These are phyloP conservation scores for Liopterus haemorrhoidalis DNA, from an alignment of 2,888 invertebrate species.

Conservation along the genomic window DNA sequence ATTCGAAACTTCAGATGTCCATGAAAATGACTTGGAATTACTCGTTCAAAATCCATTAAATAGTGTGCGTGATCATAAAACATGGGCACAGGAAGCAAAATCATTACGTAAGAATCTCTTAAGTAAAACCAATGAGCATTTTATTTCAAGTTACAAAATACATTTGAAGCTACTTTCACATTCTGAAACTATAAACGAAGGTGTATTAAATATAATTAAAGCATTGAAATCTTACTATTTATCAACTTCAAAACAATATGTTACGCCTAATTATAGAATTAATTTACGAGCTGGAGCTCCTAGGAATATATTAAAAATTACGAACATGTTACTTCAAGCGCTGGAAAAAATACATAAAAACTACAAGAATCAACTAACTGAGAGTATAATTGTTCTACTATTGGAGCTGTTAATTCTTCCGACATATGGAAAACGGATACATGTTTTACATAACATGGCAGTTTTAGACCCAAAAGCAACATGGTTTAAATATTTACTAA, in stretches of 20 bases:
- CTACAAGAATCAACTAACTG: constrained; percentile 25
- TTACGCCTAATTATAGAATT: constrained; percentile 1
- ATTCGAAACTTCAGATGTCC: constrained; percentile 13
- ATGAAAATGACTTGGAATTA: constrained; percentile 2
- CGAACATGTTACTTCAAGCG: constrained; percentile 25
- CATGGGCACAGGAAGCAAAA: constrained; percentile 27
- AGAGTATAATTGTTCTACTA: constrained; percentile 27
- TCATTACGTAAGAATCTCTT: constrained; percentile 30
- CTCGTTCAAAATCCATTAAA: constrained; percentile 8
- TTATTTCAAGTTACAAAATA: constrained; percentile 27
- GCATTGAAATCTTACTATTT: constrained; percentile 18
- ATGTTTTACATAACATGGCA: constrained; percentile 25
- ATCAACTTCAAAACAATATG: constrained; percentile 5
- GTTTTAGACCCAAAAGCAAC: constrained; percentile 27
- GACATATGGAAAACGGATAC: constrained; percentile 19
- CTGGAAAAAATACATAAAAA: constrained; percentile 22
- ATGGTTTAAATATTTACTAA: constrained; percentile 31
- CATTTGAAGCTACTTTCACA: constrained; percentile 29
- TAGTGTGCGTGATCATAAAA: constrained; percentile 13
- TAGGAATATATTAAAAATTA: constrained; percentile 18
- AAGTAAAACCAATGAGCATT: constrained; percentile 26
- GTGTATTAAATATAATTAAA: constrained; percentile 29
- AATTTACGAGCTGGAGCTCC: constrained; percentile 16
- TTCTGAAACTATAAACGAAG: constrained; percentile 25
- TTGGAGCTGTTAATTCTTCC: constrained; percentile 22